Evolutionary conservation across 2,797 vertebrate genomes (phyloP).

Genomic region (Neosilurus hyrtlii): DNA sequence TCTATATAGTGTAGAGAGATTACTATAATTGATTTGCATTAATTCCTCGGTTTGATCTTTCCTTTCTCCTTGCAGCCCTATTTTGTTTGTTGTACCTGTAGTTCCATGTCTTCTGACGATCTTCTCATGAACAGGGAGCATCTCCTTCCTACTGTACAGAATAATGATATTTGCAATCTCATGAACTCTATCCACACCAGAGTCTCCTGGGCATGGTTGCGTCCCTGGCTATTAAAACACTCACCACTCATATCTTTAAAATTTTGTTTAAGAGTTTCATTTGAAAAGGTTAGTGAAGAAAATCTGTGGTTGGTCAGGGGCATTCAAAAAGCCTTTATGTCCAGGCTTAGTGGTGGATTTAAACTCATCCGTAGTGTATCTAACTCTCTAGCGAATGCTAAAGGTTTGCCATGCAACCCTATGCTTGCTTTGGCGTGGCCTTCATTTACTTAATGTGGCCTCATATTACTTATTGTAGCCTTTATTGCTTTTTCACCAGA

Average conservation of each 20-base stretch:
- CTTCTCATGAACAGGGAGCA: not conserved
- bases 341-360: not conserved
- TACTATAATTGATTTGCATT: not conserved
- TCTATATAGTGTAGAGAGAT: too few species aligned
- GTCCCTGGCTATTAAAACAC: not conserved
- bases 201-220: not conserved
- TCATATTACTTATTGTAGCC: conserved; percentile 6
- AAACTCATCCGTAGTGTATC: not conserved
- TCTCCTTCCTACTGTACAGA: not conserved
- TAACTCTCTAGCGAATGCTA: not conserved
- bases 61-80: not conserved
- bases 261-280: not conserved
- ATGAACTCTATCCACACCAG: not conserved
- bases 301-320: not conserved
- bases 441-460: conserved; percentile 1
- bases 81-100: not conserved
- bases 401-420: conserved; percentile 1
- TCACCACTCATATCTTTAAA: not conserved
- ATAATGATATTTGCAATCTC: not conserved
- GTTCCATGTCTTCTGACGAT: not conserved
- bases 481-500: not conserved
- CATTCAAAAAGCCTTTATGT: not conserved
- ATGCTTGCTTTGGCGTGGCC: not conserved
- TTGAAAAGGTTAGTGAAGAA: not conserved
- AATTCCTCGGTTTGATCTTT: not conserved